Percentiles rank a stretch among this genome's conserved stretches.
Evolutionary conservation across 2,888 invertebrate species (phyloP).

Genomic region (Conistra vaccinii): DNA sequence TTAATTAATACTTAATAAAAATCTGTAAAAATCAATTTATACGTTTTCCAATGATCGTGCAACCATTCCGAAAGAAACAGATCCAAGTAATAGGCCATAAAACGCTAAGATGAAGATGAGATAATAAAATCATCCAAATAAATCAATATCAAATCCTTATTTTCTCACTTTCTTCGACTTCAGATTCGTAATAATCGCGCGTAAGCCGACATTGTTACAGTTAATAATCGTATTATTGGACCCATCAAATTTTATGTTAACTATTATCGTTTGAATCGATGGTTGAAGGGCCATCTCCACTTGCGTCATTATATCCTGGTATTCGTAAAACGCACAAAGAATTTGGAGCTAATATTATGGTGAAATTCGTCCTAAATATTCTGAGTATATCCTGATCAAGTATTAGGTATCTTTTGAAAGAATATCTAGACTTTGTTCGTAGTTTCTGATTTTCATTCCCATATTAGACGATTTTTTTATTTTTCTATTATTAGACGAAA

Average conservation of each 20-base stretch:
- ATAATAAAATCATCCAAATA: conserved; percentile 35
- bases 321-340: conserved; percentile 44
- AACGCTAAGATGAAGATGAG: conserved; percentile 32
- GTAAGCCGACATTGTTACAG: conserved; percentile 48
- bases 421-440: conserved; percentile 17
- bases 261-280: conserved; percentile 60
- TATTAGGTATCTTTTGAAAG: conserved; percentile 20
- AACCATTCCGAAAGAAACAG: conserved; percentile 19
- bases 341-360: conserved; percentile 17
- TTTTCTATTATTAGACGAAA: too few relatives aligned
- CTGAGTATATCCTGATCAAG: conserved; percentile 19
- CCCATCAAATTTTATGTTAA: conserved; percentile 64
- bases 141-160: conserved; percentile 58
- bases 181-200: conserved; percentile 58
- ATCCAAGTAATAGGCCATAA: conserved; percentile 22
- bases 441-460: conserved; percentile 27
- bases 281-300: conserved; percentile 42
- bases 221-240: conserved; percentile 67
- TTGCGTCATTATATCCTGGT: conserved; percentile 47
- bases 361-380: conserved; percentile 28
- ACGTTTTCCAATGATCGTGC: neutral
- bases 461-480: conserved; percentile 1
- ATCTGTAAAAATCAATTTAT: neutral
- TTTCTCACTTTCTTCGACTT: conserved; percentile 45
- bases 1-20: too few relatives aligned